Conservation (phyloP, 2,113 vertebrate genomes). For the Hystrix brachyura region DNA sequence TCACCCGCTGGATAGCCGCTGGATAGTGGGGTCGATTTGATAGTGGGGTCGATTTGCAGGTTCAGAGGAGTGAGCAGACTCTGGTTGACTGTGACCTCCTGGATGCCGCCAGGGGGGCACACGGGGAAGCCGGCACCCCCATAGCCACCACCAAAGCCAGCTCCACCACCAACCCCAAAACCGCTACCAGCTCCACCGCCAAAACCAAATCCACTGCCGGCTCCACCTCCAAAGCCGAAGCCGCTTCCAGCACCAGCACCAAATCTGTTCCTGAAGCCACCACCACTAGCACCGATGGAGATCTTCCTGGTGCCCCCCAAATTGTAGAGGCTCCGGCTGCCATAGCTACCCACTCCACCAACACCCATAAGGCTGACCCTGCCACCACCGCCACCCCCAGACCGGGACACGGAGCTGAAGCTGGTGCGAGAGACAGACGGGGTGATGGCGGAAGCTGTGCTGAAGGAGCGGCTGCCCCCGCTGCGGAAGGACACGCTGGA, state of each 20-base stretch:
- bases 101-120: constrained; percentile 80
- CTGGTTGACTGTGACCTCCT: constrained; percentile 81
- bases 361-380: too few relatives aligned
- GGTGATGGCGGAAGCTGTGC: too few relatives aligned
- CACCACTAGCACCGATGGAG: constrained; percentile 73
- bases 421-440: too few relatives aligned
- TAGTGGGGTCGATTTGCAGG: constrained; percentile 78
- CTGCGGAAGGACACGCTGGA: too few relatives aligned
- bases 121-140: constrained; percentile 75
- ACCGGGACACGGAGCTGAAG: too few relatives aligned
- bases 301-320: constrained; percentile 86
- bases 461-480: too few relatives aligned
- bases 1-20: constrained; percentile 81
- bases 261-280: constrained; percentile 60
- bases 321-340: constrained; percentile 82
- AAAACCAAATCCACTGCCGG: constrained; percentile 74
- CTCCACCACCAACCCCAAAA: constrained; percentile 85
- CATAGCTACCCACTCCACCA: too few relatives aligned
- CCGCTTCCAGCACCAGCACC: constrained; percentile 48
- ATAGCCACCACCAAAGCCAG: constrained; percentile 83
- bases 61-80: constrained; percentile 65
- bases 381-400: too few relatives aligned
- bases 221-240: constrained; percentile 60
- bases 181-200: constrained; percentile 72
- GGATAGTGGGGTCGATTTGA: too few relatives aligned